phyloP scores from a whole-genome alignment of 2,888 invertebrate genomes.

The Dioctria linearis region DNA sequence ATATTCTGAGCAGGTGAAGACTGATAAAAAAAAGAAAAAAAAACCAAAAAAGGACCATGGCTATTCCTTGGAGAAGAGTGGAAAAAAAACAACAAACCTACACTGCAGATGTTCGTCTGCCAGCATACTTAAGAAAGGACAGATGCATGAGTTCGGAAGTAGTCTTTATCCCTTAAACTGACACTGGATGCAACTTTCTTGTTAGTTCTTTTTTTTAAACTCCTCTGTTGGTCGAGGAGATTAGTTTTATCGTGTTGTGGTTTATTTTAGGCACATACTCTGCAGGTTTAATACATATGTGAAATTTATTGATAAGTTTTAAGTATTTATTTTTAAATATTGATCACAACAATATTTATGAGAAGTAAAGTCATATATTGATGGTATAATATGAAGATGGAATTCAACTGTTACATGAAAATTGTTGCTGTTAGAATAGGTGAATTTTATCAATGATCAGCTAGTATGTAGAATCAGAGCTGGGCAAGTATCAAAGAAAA shows the following conservation, averaged over 20 bases:
- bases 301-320: background rate
- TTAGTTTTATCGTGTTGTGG: constrained; percentile 15
- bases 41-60: constrained; percentile 14
- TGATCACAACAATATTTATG: background rate
- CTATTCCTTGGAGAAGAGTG: constrained; percentile 13
- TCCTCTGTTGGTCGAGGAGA: constrained; percentile 4
- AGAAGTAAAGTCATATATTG: background rate
- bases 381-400: background rate
- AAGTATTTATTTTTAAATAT: background rate
- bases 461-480: no score
- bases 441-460: no score
- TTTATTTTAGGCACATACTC: background rate
- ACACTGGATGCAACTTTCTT: constrained; percentile 4
- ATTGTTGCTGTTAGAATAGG: background rate
- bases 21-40: constrained; percentile 15
- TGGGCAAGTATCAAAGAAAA: no score
- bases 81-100: constrained; percentile 14
- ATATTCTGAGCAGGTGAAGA: constrained; percentile 43
- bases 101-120: constrained; percentile 47
- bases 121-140: constrained; percentile 18
- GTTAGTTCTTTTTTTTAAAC: constrained; percentile 12
- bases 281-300: background rate
- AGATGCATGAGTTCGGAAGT: constrained; percentile 46
- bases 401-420: background rate
- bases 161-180: constrained; percentile 39